These are phyloP conservation scores for Ctenoplectra terminalis DNA, from an alignment of 1,140 invertebrate genomes.

Conservation along the genomic window DNA sequence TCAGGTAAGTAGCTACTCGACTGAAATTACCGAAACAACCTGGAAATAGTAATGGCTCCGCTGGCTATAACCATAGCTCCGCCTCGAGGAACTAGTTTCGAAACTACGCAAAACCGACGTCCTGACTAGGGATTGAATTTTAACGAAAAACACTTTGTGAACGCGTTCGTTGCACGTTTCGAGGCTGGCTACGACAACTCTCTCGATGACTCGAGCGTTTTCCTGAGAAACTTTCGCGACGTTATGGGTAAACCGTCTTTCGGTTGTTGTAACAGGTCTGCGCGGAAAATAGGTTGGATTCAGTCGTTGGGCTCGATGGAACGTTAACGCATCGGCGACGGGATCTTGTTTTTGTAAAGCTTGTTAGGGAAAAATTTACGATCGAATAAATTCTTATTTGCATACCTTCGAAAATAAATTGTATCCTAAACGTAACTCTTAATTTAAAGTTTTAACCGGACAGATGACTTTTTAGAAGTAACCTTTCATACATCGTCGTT, in stretches of 20 bases:
- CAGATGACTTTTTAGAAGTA: too few species aligned
- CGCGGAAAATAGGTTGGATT: background rate
- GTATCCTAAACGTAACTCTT: too few species aligned
- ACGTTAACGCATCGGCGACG: too few species aligned
- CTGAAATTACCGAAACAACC: conserved; percentile 54
- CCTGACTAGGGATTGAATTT: conserved; percentile 50
- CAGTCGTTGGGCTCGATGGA: too few species aligned
- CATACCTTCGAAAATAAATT: too few species aligned
- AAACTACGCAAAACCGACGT: conserved; percentile 41
- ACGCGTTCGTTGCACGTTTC: background rate
- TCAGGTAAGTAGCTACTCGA: conserved; percentile 51
- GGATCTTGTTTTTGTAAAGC: too few species aligned
- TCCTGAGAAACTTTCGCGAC: background rate
- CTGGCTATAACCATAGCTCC: conserved; percentile 22
- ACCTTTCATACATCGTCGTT: too few species aligned
- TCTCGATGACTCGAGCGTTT: background rate
- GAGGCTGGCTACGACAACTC: background rate
- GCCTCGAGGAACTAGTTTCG: conserved; percentile 56
- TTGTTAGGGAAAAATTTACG: too few species aligned
- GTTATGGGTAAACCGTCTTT: background rate
- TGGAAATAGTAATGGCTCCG: conserved; percentile 58
- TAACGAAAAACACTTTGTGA: conserved; percentile 36
- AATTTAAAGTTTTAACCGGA: too few species aligned
- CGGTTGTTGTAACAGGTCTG: background rate
- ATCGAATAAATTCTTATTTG: too few species aligned